phyloP scores from a whole-genome alignment of 2,888 invertebrate species.

The Dioctria linearis region DNA sequence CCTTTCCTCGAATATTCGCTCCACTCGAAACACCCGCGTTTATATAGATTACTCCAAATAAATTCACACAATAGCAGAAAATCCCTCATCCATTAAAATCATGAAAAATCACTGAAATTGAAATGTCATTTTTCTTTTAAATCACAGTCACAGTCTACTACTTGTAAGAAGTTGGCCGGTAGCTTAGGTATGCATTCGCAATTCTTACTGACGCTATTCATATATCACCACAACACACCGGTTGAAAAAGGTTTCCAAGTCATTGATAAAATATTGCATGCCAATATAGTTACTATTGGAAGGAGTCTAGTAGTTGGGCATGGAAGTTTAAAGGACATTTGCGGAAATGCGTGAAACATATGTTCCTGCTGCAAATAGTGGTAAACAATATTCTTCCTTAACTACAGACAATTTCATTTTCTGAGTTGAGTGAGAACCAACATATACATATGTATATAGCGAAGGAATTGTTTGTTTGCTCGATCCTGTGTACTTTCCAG shows the following conservation, averaged over 20 bases:
- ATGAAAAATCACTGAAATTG: too few relatives aligned
- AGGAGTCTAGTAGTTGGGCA: too few relatives aligned
- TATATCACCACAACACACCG: too few relatives aligned
- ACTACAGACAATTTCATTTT: slow-evolving; percentile 30
- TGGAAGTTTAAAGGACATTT: too few relatives aligned
- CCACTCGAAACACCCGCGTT: not conserved
- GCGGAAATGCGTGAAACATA: slow-evolving; percentile 12
- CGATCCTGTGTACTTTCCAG: slow-evolving; percentile 20
- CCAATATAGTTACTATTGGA: too few relatives aligned
- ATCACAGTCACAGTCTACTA: too few relatives aligned
- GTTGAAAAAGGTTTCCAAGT: slow-evolving; percentile 1
- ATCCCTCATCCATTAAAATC: too few relatives aligned
- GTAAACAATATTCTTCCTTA: slow-evolving; percentile 25
- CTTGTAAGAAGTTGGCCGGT: too few relatives aligned
- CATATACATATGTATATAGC: not conserved
- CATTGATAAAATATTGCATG: slow-evolving; percentile 19
- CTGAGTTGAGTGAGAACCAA: not conserved
- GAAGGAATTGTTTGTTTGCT: slow-evolving; percentile 26
- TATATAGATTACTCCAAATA: not conserved
- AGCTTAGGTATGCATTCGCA: too few relatives aligned
- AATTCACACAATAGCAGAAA: too few relatives aligned
- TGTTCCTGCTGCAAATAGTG: not conserved
- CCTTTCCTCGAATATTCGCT: not conserved
- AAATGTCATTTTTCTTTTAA: too few relatives aligned
- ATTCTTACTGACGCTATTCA: too few relatives aligned